These are phyloP conservation scores for Pectinophora gossypiella DNA, from an alignment of 1,140 invertebrate genomes.

Conservation along the genomic window DNA sequence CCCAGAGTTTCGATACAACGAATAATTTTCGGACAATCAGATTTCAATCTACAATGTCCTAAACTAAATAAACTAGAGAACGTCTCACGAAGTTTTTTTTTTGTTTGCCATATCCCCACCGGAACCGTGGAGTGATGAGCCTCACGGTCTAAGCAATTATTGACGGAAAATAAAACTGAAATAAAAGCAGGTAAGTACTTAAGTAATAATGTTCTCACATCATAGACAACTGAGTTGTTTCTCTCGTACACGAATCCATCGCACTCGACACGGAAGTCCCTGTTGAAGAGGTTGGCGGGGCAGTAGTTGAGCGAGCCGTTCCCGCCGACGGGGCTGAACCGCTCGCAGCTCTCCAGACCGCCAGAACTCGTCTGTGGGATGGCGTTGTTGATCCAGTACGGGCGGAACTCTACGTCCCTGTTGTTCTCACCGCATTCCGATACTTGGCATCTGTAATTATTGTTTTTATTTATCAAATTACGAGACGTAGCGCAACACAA, in stretches of 20 bases:
- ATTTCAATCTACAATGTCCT: no score
- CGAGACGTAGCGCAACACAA: neutral
- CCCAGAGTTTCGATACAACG: no score
- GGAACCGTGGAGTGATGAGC: no score
- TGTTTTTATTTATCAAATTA: neutral
- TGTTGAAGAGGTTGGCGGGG: slow-evolving; percentile 35
- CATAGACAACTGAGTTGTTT: slow-evolving; percentile 57
- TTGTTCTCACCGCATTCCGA: slow-evolving; percentile 52
- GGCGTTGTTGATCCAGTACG: slow-evolving; percentile 48
- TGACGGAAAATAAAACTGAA: no score
- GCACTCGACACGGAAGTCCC: slow-evolving; percentile 24
- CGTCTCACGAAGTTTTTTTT: no score
- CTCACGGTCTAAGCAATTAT: no score
- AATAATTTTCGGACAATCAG: no score
- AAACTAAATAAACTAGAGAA: no score
- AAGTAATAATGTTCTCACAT: slow-evolving; percentile 32
- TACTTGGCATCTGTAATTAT: slow-evolving; percentile 46
- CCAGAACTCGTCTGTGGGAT: slow-evolving; percentile 30
- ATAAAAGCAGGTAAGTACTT: neutral
- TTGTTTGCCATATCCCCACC: no score
- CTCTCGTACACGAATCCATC: slow-evolving; percentile 51
- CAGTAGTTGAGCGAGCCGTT: slow-evolving; percentile 39
- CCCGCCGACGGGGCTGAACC: slow-evolving; percentile 23
- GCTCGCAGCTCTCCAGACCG: slow-evolving; percentile 36
- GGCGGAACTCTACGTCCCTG: slow-evolving; percentile 22